A percentile compares a stretch with the other conserved stretches of the same genome.
Conservation (phyloP, 92 coral and sea anemone genomes). For the Bergia puertoricense region DNA sequence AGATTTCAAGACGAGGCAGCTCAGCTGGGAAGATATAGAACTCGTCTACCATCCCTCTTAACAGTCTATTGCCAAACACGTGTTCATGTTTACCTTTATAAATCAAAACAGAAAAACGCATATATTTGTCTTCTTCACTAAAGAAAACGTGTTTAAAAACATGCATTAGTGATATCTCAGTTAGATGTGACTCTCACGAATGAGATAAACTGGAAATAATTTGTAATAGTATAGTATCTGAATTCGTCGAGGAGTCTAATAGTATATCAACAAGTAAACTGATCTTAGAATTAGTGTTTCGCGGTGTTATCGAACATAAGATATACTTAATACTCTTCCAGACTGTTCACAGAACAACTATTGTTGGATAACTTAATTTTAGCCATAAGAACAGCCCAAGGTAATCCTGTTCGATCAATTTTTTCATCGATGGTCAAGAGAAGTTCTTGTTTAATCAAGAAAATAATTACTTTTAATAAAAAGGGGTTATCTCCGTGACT, state of each 20-base stretch:
- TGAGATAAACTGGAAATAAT: no score
- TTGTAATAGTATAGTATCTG: not conserved
- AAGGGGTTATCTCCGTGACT: no score
- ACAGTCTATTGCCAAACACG: slow-evolving; percentile 84
- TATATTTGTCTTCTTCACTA: not conserved
- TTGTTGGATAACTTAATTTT: no score
- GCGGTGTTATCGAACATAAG: not conserved
- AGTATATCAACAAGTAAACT: not conserved
- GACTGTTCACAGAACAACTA: no score
- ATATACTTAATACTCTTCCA: no score
- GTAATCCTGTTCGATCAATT: no score
- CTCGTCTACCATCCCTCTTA: slow-evolving; percentile 99
- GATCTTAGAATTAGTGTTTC: not conserved
- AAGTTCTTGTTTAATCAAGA: no score
- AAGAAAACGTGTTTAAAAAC: not conserved
- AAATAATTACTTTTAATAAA: no score
- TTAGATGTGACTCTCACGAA: not conserved
- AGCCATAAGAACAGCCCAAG: no score
- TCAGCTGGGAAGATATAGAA: slow-evolving; percentile 95
- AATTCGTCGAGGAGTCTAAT: not conserved
- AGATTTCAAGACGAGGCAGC: slow-evolving; percentile 90
- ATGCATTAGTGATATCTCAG: not conserved
- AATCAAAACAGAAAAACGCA: not conserved
- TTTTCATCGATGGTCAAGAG: no score
- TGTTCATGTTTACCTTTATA: slow-evolving; percentile 89